phyloP scores from a whole-genome alignment of 2,888 invertebrate genomes.

The Sminthurinus aureus region DNA sequence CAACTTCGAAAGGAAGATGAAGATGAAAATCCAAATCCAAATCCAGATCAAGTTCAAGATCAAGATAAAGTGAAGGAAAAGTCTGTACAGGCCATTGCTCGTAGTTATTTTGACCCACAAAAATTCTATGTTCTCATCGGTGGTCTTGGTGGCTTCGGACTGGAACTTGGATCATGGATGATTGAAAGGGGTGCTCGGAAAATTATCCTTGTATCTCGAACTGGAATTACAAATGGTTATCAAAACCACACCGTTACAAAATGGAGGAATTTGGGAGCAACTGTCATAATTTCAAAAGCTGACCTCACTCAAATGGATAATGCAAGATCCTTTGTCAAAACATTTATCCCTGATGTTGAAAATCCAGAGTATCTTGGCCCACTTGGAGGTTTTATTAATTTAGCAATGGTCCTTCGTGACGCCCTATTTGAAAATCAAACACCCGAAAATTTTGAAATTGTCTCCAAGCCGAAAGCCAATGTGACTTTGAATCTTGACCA shows the following conservation, averaged over 20 bases:
- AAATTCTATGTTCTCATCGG: slow-evolving; percentile 69
- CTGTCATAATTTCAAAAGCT: slow-evolving; percentile 69
- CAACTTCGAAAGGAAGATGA: slow-evolving; percentile 1
- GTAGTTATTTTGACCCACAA: slow-evolving; percentile 66
- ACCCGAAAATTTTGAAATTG: slow-evolving; percentile 63
- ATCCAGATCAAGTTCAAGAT: too few species aligned
- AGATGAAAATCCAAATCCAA: background rate
- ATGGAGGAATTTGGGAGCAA: slow-evolving; percentile 70
- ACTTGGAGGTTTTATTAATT: slow-evolving; percentile 68
- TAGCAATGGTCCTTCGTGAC: slow-evolving; percentile 68
- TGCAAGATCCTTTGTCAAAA: slow-evolving; percentile 61
- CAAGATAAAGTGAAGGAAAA: too few species aligned
- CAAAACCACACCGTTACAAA: slow-evolving; percentile 74
- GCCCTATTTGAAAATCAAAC: slow-evolving; percentile 65
- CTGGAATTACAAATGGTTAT: slow-evolving; percentile 82
- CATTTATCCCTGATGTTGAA: slow-evolving; percentile 62
- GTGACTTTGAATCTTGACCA: slow-evolving; percentile 74
- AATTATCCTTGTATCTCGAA: slow-evolving; percentile 80
- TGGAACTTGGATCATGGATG: slow-evolving; percentile 88
- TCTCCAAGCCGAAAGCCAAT: slow-evolving; percentile 65
- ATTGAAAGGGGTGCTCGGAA: slow-evolving; percentile 81
- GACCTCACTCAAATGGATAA: too few species aligned
- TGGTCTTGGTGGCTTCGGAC: slow-evolving; percentile 91
- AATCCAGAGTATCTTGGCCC: slow-evolving; percentile 57
- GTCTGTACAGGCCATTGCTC: background rate